Percentiles rank a stretch among this genome's conserved stretches.
These are phyloP conservation scores for Amazona vittata DNA, from an alignment of 2,113 vertebrate genomes.

Conservation along the genomic window DNA sequence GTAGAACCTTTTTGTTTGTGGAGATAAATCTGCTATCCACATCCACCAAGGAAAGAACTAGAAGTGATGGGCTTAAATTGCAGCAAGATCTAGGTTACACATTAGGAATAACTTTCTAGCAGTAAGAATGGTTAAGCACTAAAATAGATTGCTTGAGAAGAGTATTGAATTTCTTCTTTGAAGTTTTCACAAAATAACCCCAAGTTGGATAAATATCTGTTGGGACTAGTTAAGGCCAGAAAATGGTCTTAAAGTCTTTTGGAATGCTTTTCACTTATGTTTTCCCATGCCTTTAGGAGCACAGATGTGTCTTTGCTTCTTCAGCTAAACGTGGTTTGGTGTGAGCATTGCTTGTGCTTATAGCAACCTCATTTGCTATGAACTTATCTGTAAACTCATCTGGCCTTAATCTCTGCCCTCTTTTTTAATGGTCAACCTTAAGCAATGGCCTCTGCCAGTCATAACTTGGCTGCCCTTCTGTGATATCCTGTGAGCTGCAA, in stretches of 20 bases:
- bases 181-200: not conserved
- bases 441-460: not conserved
- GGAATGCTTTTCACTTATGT: not conserved
- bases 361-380: not conserved
- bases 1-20: not conserved
- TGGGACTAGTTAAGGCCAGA: not conserved
- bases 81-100: not conserved
- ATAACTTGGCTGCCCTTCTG: not conserved
- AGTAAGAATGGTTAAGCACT: not conserved
- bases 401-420: not conserved
- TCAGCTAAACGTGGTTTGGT: not conserved
- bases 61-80: slow-evolving; percentile 4
- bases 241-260: not conserved
- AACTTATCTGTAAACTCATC: not conserved
- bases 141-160: not conserved
- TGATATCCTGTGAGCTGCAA: not conserved
- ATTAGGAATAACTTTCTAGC: slow-evolving; percentile 10
- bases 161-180: not conserved
- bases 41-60: not conserved
- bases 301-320: not conserved
- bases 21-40: not conserved
- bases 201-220: not conserved
- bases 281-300: not conserved
- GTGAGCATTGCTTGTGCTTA: not conserved
- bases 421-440: not conserved